Evolutionary conservation across 2,113 vertebrate species (phyloP).

Genomic region (Hippocampus barbouri): DNA sequence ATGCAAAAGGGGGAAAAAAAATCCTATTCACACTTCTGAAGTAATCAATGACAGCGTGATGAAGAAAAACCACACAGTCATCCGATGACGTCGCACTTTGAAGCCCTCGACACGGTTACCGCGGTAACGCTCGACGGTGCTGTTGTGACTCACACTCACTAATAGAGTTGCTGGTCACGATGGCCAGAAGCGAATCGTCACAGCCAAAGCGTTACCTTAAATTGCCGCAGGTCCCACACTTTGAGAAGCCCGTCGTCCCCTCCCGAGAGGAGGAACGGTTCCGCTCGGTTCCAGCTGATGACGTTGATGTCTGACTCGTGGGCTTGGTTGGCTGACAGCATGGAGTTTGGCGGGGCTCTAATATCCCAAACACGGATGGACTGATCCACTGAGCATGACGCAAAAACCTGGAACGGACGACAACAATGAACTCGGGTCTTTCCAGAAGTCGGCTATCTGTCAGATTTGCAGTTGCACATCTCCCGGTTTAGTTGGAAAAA

Average conservation of each 20-base stretch:
- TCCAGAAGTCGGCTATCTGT: no score
- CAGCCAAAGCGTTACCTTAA: constrained; percentile 72
- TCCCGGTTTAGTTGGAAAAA: no score
- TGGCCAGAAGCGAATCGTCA: background rate
- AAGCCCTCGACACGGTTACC: background rate
- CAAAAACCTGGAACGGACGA: constrained; percentile 77
- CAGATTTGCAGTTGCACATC: no score
- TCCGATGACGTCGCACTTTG: background rate
- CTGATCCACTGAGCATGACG: constrained; percentile 84
- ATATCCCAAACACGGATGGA: constrained; percentile 86
- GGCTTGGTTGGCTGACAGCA: constrained; percentile 78
- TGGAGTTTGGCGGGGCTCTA: constrained; percentile 81
- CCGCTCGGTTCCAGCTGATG: constrained; percentile 83
- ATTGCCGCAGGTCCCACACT: constrained; percentile 87
- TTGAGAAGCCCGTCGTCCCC: constrained; percentile 84
- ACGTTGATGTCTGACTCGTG: constrained; percentile 84
- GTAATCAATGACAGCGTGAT: no score
- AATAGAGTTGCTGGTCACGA: background rate
- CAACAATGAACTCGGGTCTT: background rate
- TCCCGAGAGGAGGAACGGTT: constrained; percentile 86
- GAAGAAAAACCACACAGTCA: background rate
- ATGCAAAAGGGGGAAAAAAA: no score
- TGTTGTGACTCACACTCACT: background rate
- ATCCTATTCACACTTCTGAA: no score
- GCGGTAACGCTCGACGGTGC: background rate